Evolutionary conservation across 2,797 vertebrate genomes (phyloP).

Genomic region (Falco biarmicus): DNA sequence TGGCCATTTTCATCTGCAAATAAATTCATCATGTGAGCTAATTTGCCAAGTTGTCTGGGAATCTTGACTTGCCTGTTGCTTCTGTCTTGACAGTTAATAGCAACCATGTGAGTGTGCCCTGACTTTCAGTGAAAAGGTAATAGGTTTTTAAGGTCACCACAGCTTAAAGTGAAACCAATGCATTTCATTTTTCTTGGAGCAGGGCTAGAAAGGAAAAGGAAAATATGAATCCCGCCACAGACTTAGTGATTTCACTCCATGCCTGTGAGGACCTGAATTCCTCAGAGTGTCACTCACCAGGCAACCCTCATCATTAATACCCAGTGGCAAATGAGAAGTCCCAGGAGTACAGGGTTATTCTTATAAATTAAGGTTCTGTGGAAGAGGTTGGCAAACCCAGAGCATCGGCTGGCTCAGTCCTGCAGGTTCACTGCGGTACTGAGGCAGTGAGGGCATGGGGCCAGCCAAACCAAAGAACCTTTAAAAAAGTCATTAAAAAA

Average conservation of each 20-base stretch:
- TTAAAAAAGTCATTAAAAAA: neutral
- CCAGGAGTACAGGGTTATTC: neutral
- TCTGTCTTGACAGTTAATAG: neutral
- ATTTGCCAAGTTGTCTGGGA: neutral
- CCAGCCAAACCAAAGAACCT: neutral
- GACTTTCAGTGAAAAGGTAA: neutral
- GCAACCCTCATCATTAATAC: neutral
- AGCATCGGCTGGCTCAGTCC: neutral
- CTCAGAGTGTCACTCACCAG: neutral
- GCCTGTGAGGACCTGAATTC: neutral
- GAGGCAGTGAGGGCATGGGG: neutral
- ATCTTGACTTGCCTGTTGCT: neutral
- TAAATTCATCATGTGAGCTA: neutral
- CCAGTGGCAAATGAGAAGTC: neutral
- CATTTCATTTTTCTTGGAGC: constrained; percentile 16
- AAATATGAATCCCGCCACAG: neutral
- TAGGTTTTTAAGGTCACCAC: neutral
- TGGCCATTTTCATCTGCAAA: neutral
- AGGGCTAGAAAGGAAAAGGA: neutral
- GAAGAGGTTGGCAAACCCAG: neutral
- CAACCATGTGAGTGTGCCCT: neutral
- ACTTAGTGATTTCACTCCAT: neutral
- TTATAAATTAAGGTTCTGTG: neutral
- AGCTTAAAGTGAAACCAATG: neutral
- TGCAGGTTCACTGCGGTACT: neutral